phyloP scores from a whole-genome alignment of 2,888 invertebrate species.

The Nomada goodeniana region DNA sequence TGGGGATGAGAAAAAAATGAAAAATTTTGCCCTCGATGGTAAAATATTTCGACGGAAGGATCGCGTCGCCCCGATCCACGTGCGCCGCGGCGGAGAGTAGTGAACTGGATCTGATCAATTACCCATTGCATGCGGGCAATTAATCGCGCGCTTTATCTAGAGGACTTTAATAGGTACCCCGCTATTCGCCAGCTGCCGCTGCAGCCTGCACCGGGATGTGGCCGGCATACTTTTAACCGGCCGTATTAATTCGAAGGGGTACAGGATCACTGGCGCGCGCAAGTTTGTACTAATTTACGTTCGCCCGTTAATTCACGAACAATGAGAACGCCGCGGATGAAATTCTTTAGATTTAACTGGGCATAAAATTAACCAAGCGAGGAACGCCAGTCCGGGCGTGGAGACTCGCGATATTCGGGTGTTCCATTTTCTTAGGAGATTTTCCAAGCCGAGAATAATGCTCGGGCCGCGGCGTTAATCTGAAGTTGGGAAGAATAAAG shows the following conservation, averaged over 20 bases:
- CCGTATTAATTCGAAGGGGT: constrained; percentile 57
- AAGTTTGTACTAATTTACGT: constrained; percentile 38
- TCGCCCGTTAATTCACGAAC: constrained; percentile 14
- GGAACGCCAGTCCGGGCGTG: too few species aligned
- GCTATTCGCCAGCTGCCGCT: constrained; percentile 73
- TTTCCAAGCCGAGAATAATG: too few species aligned
- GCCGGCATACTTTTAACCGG: constrained; percentile 60
- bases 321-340: neutral
- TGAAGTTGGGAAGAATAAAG: too few species aligned
- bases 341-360: neutral
- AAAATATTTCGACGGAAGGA: constrained; percentile 8
- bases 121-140: constrained; percentile 76
- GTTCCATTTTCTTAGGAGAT: too few species aligned
- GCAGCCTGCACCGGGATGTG: constrained; percentile 58
- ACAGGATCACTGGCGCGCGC: constrained; percentile 43
- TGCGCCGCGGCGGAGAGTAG: constrained; percentile 33
- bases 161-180: constrained; percentile 73
- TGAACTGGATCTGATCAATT: constrained; percentile 74
- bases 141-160: constrained; percentile 76
- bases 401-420: too few species aligned
- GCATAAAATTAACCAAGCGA: too few species aligned
- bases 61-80: constrained; percentile 41
- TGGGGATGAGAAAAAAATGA: neutral
- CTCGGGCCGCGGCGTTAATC: too few species aligned
- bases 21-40: neutral